phyloP scores from a whole-genome alignment of 2,888 invertebrate genomes.

The Rotaria socialis region DNA sequence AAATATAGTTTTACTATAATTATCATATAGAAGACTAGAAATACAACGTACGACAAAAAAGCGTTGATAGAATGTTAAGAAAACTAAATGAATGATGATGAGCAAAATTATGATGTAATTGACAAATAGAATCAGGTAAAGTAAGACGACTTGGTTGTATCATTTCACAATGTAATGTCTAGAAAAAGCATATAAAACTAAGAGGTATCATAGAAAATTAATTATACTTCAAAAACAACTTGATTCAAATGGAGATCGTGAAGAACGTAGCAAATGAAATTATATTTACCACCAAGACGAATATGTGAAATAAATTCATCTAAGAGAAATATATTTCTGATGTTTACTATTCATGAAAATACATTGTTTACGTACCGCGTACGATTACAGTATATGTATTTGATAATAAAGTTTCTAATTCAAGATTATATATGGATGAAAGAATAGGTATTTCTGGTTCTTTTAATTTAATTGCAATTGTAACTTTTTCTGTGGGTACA shows the following conservation, averaged over 20 bases:
- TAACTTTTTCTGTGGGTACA: not conserved
- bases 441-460: constrained; percentile 10
- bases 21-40: too few relatives aligned
- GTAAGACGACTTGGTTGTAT: not conserved
- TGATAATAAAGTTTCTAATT: not conserved
- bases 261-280: not conserved
- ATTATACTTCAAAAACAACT: not conserved
- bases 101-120: not conserved
- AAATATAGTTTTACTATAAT: not conserved
- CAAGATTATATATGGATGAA: not conserved
- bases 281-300: constrained; percentile 22
- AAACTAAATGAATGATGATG: constrained; percentile 1
- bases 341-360: not conserved
- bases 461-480: not conserved
- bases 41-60: constrained; percentile 24
- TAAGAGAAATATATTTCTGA: not conserved
- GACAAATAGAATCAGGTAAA: not conserved
- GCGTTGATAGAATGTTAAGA: not conserved
- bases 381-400: not conserved
- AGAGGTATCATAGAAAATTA: too few relatives aligned
- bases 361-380: not conserved
- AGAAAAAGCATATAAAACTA: not conserved
- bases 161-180: constrained; percentile 11
- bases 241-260: not conserved
- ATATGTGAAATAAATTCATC: not conserved